A percentile compares a stretch with the other conserved stretches of the same genome.
Evolutionary conservation across 1,140 invertebrate species (phyloP).

Genomic region (Nylanderia fulva): DNA sequence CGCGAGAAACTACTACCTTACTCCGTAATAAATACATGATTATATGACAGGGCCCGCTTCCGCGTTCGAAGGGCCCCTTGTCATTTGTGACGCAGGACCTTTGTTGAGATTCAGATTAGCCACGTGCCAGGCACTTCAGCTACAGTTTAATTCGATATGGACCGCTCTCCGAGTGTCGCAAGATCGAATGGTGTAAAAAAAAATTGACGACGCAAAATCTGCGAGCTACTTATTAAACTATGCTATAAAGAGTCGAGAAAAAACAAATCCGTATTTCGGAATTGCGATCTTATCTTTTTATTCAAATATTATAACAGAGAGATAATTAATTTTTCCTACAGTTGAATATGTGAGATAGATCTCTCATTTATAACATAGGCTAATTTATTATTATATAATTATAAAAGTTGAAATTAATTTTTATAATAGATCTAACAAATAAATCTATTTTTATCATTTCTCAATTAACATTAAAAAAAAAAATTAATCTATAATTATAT

Average conservation of each 20-base stretch:
- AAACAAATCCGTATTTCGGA: background rate
- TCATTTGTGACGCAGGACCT: constrained; percentile 45
- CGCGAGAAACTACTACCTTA: background rate
- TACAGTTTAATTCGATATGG: constrained; percentile 40
- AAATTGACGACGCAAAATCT: background rate
- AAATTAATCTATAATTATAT: background rate
- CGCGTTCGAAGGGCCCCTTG: constrained; percentile 51
- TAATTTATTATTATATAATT: constrained; percentile 14
- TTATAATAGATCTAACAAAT: background rate
- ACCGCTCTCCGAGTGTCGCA: constrained; percentile 7
- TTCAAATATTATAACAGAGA: background rate
- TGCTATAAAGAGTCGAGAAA: background rate
- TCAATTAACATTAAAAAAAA: too few relatives aligned
- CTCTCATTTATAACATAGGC: background rate
- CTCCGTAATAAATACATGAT: constrained; percentile 8
- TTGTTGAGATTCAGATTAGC: constrained; percentile 56
- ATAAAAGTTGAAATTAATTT: background rate
- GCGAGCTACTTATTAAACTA: background rate
- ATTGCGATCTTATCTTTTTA: background rate
- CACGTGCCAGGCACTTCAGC: constrained; percentile 22
- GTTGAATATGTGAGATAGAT: too few relatives aligned
- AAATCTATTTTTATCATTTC: background rate
- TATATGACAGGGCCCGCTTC: constrained; percentile 17
- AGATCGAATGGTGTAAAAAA: constrained; percentile 17
- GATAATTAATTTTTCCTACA: background rate